Base-by-base conservation (phyloP, 2,797 vertebrate species). In the Danio choprae region DNA sequence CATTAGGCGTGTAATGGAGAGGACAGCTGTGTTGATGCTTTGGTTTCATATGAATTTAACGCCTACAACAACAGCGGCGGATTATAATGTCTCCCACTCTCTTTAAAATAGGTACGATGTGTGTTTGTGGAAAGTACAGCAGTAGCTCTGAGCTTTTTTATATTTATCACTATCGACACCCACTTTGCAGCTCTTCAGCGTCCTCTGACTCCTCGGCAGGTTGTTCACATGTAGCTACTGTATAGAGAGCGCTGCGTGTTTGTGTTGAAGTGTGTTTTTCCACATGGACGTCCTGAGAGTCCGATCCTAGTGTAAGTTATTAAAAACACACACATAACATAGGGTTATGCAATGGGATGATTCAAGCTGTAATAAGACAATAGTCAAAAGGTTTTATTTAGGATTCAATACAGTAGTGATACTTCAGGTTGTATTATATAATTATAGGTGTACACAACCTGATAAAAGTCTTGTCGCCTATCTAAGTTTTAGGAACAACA, bases 301-400 rank as follows among this genome's bases (percentile, higher is more conserved):
- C 87, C 91, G 87, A 59, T 84, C 88, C 89, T 87, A 87, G 85
- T 84, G 88, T 92, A 68, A 70, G 91, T 92, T 91, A 93, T 92
- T 92, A 29, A n/a, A 20, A 93, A 74, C 67, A 71, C 64, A 48
- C 87, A 85, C 90, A 89, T 89, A 89, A 83, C 87, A 81, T 36
- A 16, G 46, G 1, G 85, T 91, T 90, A 87, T 84, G 85, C 86
- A 91, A 86, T 85, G 76, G 80, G 63, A 41, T 77, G 74, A 69
- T 79, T 87, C 79, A 40, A 51, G 8, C 86, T 44, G 43, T 4
- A 36, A n/a, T 69, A 38, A 41, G 7, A 18, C 55, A 41, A 70
- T 46, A 56, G 40, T 55, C 6, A 18, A 74, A 41, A 15, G n/a
- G 60, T 4, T 2, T 12, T 8, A 9, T 56, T 41, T 48, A 48